Base-by-base conservation (phyloP, 1,140 invertebrate species). In the Carposina sasakii region DNA sequence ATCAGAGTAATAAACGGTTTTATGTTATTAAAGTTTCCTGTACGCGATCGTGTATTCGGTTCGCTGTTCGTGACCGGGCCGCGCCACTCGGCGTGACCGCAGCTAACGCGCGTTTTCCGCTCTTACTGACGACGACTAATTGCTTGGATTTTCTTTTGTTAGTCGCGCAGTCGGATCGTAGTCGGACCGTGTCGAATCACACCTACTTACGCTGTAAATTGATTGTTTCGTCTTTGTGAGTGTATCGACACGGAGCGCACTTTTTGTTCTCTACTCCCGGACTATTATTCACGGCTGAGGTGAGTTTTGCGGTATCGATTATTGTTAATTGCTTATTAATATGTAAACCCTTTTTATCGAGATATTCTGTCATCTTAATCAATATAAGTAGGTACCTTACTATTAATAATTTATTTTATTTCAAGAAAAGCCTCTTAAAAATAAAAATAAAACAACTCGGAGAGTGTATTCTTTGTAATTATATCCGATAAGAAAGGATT, bases 101-200 rank as follows among this genome's bases (percentile, higher is more conserved):
- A 70, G 63, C 76, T 74, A 83, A 81, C 71, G 64, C 76, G 71
- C 67, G 79, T 83, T 81, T 83, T 83, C 79, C 79, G 79, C 79
- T 81, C 76, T 81, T 83, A 76, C 79, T 74, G 71, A 70, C 76
- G 75, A 71, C 79, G 79, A 83, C 79, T 83, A 83, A 83, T 83
- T 83, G 79, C 79, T 81, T 79, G 78, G 76, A 79, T 83, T 83
- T 83, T 78, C 76, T 79, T 83, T 83, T 78, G 77, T 84, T 83
- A 79, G 75, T 81, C 73, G 69, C 73, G 76, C 75, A 67, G 72
- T 71, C 63, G 67, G 70, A 71, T 54, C 68, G 69, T 57, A 67
- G 61, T 61, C 52, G 57, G 69, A 67, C 76, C 76, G 75, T 77
- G 74, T 63, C 79, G 69, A 81, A 81, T 83, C 64, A 61, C 74